Percentiles rank a stretch among this genome's conserved stretches.
Conservation (phyloP, 1,140 invertebrate species). For the Aethina tumida region DNA sequence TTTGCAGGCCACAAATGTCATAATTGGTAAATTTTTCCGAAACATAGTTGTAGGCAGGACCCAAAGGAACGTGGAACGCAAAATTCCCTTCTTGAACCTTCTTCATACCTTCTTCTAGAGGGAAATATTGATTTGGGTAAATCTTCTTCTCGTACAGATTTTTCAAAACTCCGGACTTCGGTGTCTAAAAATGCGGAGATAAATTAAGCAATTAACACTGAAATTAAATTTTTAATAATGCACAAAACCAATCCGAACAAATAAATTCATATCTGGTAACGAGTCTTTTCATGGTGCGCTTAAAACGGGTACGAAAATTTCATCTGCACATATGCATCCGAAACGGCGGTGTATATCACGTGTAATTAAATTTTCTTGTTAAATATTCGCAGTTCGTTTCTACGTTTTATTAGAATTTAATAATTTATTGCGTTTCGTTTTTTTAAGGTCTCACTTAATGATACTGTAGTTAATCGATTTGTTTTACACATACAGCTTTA, state of each 20-base stretch:
- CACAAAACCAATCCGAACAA: background rate
- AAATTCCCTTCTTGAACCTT: conserved; percentile 25
- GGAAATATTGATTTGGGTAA: conserved; percentile 14
- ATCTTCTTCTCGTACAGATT: conserved; percentile 23
- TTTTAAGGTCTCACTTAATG: too few species aligned
- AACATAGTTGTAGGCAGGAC: conserved; percentile 18
- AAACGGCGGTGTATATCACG: too few species aligned
- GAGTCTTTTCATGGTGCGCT: background rate
- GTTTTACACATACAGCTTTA: too few species aligned
- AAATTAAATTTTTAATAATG: background rate
- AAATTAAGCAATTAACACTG: too few species aligned
- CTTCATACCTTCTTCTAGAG: conserved; percentile 19
- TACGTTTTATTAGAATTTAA: too few species aligned
- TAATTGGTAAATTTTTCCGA: conserved; percentile 24
- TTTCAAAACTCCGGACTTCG: conserved; percentile 12
- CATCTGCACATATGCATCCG: background rate
- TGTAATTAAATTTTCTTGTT: too few species aligned
- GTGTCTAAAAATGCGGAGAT: conserved; percentile 15
- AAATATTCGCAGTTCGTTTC: too few species aligned
- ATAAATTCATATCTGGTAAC: conserved; percentile 1
- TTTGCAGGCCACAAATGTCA: conserved; percentile 26
- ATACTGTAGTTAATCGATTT: too few species aligned
- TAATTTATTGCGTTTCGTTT: too few species aligned
- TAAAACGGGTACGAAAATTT: background rate
- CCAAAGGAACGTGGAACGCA: conserved; percentile 20